Percentiles rank a stretch among this genome's conserved stretches.
phyloP scores from a whole-genome alignment of 2,113 vertebrate genomes.

The Pelmatolapia mariae region DNA sequence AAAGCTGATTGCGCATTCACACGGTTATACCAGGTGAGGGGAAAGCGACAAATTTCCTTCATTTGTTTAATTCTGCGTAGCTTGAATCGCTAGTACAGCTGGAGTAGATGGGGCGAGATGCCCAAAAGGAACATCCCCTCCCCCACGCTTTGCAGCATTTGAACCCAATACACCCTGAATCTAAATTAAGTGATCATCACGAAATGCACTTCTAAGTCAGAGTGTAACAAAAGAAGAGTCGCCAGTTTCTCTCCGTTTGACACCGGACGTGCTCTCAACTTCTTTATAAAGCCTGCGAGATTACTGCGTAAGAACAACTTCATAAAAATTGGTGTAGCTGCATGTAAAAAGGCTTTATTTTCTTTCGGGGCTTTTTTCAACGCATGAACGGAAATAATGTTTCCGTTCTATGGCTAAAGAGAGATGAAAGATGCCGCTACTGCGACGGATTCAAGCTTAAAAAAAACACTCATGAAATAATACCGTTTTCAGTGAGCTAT shows the following conservation, averaged over 20 bases:
- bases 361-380: not conserved
- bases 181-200: conserved; percentile 45
- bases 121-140: conserved; percentile 61
- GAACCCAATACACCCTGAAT: conserved; percentile 54
- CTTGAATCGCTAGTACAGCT: not conserved
- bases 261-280: not conserved
- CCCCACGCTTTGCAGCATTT: conserved; percentile 71
- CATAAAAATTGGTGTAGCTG: not conserved
- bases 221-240: not conserved
- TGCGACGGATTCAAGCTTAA: conserved; percentile 1
- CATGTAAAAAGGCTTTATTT: conserved; percentile 14
- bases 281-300: not conserved
- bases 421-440: not conserved
- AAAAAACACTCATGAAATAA: not conserved
- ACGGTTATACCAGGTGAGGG: not conserved
- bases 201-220: not conserved
- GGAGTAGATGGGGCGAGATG: conserved; percentile 45
- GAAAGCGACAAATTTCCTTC: not conserved
- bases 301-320: conserved; percentile 13
- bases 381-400: conserved; percentile 45
- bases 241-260: not conserved
- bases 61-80: not conserved
- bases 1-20: not conserved
- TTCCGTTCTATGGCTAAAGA: not conserved
- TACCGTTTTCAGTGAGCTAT: not conserved